A percentile compares a stretch with the other conserved stretches of the same genome.
phyloP scores from a whole-genome alignment of 2,888 invertebrate species.

The Synergus umbraculus region DNA sequence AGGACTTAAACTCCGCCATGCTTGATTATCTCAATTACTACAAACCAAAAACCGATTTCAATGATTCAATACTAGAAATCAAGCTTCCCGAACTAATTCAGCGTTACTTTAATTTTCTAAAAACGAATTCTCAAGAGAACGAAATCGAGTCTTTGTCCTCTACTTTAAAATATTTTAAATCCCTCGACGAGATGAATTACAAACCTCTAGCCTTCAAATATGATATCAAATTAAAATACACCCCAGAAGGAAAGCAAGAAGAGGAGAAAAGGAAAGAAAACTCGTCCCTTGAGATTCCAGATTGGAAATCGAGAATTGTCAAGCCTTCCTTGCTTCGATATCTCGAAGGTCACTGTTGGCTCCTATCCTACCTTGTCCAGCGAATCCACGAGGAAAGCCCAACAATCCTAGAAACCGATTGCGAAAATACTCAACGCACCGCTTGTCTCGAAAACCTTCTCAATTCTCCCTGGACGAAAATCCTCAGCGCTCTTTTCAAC shows the following conservation, averaged over 20 bases:
- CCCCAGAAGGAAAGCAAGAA: conserved; percentile 8
- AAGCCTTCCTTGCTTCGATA: conserved; percentile 81
- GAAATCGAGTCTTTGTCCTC: conserved; percentile 26
- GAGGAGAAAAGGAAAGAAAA: conserved; percentile 44
- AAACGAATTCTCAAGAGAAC: conserved; percentile 47
- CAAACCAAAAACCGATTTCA: conserved; percentile 35
- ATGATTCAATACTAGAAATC: conserved; percentile 42
- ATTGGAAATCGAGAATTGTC: conserved; percentile 70
- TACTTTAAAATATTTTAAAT: neutral
- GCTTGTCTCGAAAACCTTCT: conserved; percentile 82
- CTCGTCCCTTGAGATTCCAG: conserved; percentile 15
- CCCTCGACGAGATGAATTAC: conserved; percentile 46
- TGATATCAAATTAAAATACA: conserved; percentile 63
- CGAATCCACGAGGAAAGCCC: conserved; percentile 81
- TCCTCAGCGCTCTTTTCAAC: conserved; percentile 79
- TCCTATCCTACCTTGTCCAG: conserved; percentile 84
- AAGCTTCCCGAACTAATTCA: conserved; percentile 64
- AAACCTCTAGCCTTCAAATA: conserved; percentile 55
- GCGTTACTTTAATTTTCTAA: conserved; percentile 62
- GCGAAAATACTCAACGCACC: conserved; percentile 79
- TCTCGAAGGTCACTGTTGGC: conserved; percentile 84
- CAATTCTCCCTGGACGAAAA: conserved; percentile 79
- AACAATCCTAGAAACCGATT: conserved; percentile 79
- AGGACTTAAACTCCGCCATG: conserved; percentile 60
- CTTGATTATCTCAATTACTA: conserved; percentile 64